phyloP scores from a whole-genome alignment of 2,888 invertebrate species.

The Cybosia mesomella region DNA sequence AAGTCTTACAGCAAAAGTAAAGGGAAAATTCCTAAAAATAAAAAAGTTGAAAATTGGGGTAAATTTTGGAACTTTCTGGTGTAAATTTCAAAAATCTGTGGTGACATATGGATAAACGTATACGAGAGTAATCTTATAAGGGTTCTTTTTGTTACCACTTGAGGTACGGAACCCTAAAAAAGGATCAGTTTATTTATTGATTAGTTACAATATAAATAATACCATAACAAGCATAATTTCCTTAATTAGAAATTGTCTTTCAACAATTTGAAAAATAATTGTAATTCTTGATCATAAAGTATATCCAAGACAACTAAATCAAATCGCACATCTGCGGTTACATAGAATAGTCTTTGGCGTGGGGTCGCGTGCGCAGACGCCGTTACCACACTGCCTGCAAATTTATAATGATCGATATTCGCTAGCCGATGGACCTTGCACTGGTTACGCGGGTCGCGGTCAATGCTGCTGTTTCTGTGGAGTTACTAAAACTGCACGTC shows the following conservation, averaged over 20 bases:
- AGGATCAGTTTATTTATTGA: too few species aligned
- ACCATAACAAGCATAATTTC: not conserved
- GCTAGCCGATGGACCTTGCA: conserved; percentile 74
- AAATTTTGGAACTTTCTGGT: too few species aligned
- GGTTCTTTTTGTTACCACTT: too few species aligned
- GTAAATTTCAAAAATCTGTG: too few species aligned
- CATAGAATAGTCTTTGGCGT: conserved; percentile 63
- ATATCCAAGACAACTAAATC: not conserved
- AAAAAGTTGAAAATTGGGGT: too few species aligned
- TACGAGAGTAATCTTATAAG: too few species aligned
- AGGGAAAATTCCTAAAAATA: too few species aligned
- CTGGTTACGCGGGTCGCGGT: conserved; percentile 63
- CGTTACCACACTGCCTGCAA: conserved; percentile 78
- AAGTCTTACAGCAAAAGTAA: too few species aligned
- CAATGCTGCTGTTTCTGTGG: conserved; percentile 19
- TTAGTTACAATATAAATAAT: too few species aligned
- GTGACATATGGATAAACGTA: too few species aligned
- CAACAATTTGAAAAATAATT: not conserved
- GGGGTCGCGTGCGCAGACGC: conserved; percentile 83
- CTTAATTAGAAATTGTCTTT: not conserved
- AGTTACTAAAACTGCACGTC: not conserved
- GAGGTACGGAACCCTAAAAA: too few species aligned
- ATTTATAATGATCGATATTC: conserved; percentile 86
- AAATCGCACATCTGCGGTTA: not conserved
- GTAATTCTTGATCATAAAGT: not conserved